These are phyloP conservation scores for Drosophila nasuta DNA, from an alignment of 1,140 invertebrate genomes.

Conservation along the genomic window DNA sequence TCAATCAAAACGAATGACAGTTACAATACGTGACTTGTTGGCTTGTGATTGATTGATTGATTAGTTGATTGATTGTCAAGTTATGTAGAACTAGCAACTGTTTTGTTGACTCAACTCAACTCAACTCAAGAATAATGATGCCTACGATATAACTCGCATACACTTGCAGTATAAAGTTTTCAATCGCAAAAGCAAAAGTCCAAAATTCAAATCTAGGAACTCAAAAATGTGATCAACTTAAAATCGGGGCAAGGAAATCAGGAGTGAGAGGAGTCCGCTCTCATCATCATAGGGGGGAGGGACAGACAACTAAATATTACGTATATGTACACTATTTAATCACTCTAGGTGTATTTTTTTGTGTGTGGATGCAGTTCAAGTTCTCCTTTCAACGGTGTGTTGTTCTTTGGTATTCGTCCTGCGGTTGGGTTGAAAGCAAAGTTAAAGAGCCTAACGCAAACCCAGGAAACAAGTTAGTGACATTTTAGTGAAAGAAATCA, in stretches of 20 bases:
- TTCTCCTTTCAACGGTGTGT: background rate
- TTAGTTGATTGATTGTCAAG: conserved; percentile 15
- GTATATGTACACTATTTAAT: conserved; percentile 40
- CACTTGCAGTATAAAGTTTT: conserved; percentile 34
- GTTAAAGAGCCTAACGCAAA: conserved; percentile 57
- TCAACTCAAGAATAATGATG: conserved; percentile 42
- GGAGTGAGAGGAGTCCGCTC: background rate
- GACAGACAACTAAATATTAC: conserved; percentile 3
- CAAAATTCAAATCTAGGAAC: conserved; percentile 15
- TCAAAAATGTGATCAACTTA: background rate
- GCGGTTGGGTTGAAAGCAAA: conserved; percentile 23
- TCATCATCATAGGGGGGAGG: too few relatives aligned
- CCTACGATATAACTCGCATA: conserved; percentile 42
- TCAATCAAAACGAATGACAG: conserved; percentile 69
- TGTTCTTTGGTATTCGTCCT: conserved; percentile 4
- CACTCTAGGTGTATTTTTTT: conserved; percentile 26
- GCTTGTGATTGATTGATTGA: conserved; percentile 32
- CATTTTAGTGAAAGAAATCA: conserved; percentile 35
- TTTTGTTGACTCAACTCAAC: conserved; percentile 55
- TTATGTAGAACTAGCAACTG: conserved; percentile 84
- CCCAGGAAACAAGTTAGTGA: conserved; percentile 39
- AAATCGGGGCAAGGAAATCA: background rate
- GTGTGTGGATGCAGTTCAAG: conserved; percentile 5
- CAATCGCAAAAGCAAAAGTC: conserved; percentile 21
- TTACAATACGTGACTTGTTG: conserved; percentile 57